Evolutionary conservation across 2,797 vertebrate genomes (phyloP).

Genomic region (Morus bassanus): DNA sequence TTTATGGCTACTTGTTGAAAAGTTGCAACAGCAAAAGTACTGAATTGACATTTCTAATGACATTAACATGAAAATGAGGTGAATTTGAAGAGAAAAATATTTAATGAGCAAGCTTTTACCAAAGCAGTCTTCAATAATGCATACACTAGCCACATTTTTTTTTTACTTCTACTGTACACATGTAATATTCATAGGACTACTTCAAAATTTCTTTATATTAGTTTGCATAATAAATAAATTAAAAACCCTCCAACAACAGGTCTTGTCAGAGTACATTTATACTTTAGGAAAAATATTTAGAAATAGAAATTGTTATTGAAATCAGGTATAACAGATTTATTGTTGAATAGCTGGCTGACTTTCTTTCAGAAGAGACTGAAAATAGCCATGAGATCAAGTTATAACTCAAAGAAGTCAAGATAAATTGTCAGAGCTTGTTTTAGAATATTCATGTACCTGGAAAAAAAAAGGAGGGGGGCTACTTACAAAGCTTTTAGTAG

Average conservation of each 20-base stretch:
- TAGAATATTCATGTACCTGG: neutral
- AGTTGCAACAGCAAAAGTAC: constrained; percentile 76
- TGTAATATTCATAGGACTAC: constrained; percentile 45
- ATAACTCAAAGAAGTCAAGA: neutral
- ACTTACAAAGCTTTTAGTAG: neutral
- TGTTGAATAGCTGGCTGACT: neutral
- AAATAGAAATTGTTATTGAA: constrained; percentile 10
- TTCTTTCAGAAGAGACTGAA: neutral
- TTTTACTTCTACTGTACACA: constrained; percentile 51
- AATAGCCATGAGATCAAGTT: neutral
- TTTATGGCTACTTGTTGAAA: constrained; percentile 80
- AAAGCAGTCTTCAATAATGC: constrained; percentile 74
- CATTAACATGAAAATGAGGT: constrained; percentile 76
- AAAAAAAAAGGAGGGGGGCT: neutral
- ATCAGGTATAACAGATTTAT: neutral
- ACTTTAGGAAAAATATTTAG: constrained; percentile 8
- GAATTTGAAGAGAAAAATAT: constrained; percentile 68
- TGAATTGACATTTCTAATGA: constrained; percentile 76
- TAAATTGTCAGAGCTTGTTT: neutral
- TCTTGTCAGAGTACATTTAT: constrained; percentile 1
- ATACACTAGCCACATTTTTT: constrained; percentile 45
- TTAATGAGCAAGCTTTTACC: constrained; percentile 52
- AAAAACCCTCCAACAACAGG: neutral
- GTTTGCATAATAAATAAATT: constrained; percentile 38
- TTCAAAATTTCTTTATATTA: constrained; percentile 48